These are phyloP conservation scores for Octomys mimax DNA, from an alignment of 2,797 vertebrate genomes.

Conservation along the genomic window DNA sequence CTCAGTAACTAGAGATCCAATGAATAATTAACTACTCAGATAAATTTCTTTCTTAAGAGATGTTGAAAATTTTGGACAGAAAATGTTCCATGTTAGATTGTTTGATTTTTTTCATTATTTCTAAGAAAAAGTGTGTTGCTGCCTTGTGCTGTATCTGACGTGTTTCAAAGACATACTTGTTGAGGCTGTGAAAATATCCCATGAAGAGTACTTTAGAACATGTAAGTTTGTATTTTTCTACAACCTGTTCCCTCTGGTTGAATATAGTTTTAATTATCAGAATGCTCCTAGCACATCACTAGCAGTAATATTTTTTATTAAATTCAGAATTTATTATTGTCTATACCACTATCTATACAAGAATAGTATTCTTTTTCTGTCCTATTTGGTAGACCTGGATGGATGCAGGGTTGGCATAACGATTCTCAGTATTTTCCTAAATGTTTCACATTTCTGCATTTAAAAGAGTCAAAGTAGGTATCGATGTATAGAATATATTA, in stretches of 20 bases:
- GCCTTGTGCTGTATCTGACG: conserved; percentile 18
- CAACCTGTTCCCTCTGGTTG: neutral
- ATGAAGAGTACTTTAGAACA: conserved; percentile 41
- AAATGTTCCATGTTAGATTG: neutral
- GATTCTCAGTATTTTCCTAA: neutral
- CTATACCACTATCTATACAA: neutral
- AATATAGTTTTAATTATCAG: conserved; percentile 51
- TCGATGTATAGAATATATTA: neutral
- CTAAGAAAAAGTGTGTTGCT: conserved; percentile 47
- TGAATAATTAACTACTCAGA: conserved; percentile 64
- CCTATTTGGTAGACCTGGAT: conserved; percentile 16
- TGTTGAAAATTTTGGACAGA: conserved; percentile 41
- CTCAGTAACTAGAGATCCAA: conserved; percentile 38
- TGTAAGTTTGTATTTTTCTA: neutral
- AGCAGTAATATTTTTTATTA: neutral
- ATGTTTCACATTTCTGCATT: neutral
- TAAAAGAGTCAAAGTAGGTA: conserved; percentile 17
- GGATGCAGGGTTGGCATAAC: neutral
- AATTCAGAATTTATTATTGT: conserved; percentile 51
- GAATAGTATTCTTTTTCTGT: neutral
- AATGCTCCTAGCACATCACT: conserved; percentile 38
- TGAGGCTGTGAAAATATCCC: conserved; percentile 6
- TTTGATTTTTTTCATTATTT: conserved; percentile 55
- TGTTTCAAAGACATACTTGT: neutral
- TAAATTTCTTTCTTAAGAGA: conserved; percentile 29